These are phyloP conservation scores for Chloropsis cyanopogon DNA, from an alignment of 2,113 vertebrate genomes.

Conservation along the genomic window DNA sequence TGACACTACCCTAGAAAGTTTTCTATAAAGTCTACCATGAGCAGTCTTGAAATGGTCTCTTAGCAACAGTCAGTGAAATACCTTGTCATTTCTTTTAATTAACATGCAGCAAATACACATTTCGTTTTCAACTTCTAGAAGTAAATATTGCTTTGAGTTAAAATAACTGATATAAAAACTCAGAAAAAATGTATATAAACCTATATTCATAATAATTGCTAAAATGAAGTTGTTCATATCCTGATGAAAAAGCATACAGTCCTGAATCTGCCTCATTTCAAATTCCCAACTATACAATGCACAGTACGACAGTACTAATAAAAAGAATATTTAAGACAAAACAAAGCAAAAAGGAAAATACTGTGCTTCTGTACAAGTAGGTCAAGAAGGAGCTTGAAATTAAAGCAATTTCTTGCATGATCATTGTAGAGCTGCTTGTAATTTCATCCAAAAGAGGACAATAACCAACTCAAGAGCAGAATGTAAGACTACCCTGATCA, in stretches of 20 bases:
- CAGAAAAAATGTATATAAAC: background rate
- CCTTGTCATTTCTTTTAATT: slow-evolving; percentile 7
- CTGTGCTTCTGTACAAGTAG: background rate
- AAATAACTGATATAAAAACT: background rate
- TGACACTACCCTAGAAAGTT: slow-evolving; percentile 33
- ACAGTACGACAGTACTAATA: background rate
- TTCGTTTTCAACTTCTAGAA: background rate
- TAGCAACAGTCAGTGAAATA: slow-evolving; percentile 58
- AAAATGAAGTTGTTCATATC: background rate
- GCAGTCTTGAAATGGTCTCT: slow-evolving; percentile 41
- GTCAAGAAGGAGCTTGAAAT: background rate
- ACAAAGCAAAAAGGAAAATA: background rate
- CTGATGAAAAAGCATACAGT: background rate
- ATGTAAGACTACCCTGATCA: background rate
- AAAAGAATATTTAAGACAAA: background rate
- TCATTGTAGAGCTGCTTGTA: background rate
- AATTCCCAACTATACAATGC: background rate
- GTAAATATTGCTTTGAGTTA: background rate
- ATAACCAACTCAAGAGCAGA: background rate
- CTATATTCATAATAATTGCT: background rate
- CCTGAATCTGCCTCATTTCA: background rate
- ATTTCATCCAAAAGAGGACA: background rate
- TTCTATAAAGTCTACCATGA: background rate
- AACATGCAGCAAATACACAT: background rate
- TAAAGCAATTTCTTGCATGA: background rate